These are phyloP conservation scores for Cichlasoma orientale DNA, from an alignment of 2,797 vertebrate genomes.

Conservation along the genomic window DNA sequence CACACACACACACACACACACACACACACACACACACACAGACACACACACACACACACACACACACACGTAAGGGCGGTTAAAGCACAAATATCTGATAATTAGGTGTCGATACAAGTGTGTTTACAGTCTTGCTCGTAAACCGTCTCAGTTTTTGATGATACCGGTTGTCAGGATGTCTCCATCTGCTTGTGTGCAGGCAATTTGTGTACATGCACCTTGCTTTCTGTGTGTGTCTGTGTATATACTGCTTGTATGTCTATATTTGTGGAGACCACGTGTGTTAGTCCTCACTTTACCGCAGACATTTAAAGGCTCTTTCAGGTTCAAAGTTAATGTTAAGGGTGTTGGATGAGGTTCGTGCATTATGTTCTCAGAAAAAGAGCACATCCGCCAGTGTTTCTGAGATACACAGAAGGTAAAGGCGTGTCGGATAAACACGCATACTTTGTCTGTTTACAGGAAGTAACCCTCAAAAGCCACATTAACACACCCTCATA, in stretches of 20 bases:
- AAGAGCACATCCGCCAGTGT: neutral
- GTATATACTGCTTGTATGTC: neutral
- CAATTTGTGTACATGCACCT: neutral
- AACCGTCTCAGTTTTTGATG: neutral
- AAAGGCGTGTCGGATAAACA: constrained; percentile 10
- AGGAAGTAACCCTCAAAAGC: constrained; percentile 18
- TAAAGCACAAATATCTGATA: constrained; percentile 15
- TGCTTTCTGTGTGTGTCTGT: neutral
- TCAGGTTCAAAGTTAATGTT: neutral
- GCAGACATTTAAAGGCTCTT: neutral
- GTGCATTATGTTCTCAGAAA: neutral
- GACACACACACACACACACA: neutral
- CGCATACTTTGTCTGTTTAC: neutral
- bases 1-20: neutral
- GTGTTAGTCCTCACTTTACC: neutral
- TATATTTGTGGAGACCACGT: neutral
- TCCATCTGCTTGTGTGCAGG: neutral
- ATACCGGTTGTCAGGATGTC: neutral
- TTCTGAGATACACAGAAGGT: neutral
- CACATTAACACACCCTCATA: neutral
- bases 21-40: neutral
- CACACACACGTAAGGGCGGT: constrained; percentile 25
- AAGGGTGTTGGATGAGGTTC: neutral
- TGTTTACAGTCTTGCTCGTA: neutral
- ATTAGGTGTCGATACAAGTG: constrained; percentile 20